These are phyloP conservation scores for Atopsyche davidsoni DNA, from an alignment of 1,140 invertebrate genomes.

Conservation along the genomic window DNA sequence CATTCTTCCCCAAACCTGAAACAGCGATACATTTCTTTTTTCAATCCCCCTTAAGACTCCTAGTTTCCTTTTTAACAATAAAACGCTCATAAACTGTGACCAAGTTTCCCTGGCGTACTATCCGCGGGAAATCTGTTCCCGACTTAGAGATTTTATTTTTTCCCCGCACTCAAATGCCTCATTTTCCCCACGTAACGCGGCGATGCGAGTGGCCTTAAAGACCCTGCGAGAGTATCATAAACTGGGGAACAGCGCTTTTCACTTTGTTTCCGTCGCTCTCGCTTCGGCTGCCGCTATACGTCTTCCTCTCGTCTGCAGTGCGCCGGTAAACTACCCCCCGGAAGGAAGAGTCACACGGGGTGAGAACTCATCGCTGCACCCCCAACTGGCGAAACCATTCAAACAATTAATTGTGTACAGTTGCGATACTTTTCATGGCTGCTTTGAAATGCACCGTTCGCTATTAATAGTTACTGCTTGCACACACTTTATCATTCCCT, in stretches of 20 bases:
- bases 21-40: not conserved
- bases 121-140: constrained; percentile 10
- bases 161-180: constrained; percentile 14
- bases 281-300: not conserved
- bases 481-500: too few species aligned
- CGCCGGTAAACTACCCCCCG: too few species aligned
- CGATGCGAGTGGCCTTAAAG: constrained; percentile 14
- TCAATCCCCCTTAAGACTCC: constrained; percentile 14
- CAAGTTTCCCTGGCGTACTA: constrained; percentile 9
- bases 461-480: too few species aligned
- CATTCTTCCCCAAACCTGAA: too few species aligned
- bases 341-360: too few species aligned
- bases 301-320: too few species aligned
- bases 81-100: constrained; percentile 17
- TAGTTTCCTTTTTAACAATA: constrained; percentile 8
- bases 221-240: constrained; percentile 11
- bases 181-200: constrained; percentile 9
- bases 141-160: constrained; percentile 11
- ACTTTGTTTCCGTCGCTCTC: constrained; percentile 10
- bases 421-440: too few species aligned
- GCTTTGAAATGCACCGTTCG: too few species aligned
- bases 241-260: constrained; percentile 17
- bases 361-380: too few species aligned
- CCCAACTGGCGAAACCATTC: too few species aligned
- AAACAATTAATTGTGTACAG: too few species aligned